Conservation (phyloP, 2,113 vertebrate genomes). For the Halcyon senegalensis region DNA sequence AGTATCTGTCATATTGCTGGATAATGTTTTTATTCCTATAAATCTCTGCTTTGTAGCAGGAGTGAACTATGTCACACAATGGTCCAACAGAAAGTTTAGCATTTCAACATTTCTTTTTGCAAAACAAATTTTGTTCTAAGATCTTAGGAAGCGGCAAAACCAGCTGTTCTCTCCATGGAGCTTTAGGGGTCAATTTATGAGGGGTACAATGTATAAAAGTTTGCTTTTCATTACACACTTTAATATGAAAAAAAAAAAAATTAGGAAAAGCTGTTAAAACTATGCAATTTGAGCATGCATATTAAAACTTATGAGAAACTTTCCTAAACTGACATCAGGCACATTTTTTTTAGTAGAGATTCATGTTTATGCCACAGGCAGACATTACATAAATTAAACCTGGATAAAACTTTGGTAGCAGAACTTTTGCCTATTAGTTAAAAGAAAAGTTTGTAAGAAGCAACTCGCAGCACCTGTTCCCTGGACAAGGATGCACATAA, state of each 20-base stretch:
- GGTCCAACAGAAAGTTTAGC: not conserved
- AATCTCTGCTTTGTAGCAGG: not conserved
- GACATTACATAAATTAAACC: not conserved
- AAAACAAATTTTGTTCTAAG: not conserved
- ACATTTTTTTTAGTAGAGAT: not conserved
- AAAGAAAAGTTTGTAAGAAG: not conserved
- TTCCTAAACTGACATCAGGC: not conserved
- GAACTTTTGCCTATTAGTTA: not conserved
- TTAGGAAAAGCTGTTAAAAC: not conserved
- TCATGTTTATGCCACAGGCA: not conserved
- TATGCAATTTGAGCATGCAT: not conserved
- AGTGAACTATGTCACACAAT: not conserved
- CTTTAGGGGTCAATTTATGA: conserved; percentile 3
- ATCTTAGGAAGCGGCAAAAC: conserved; percentile 13
- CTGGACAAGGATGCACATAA: not conserved
- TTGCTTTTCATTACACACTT: conserved; percentile 11
- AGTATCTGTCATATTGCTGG: not conserved
- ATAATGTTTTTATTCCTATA: not conserved
- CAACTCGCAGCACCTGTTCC: not conserved
- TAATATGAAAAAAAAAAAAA: not conserved
- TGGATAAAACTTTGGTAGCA: not conserved
- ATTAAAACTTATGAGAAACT: not conserved
- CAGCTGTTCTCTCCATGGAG: conserved; percentile 1
- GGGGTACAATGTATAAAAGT: not conserved
- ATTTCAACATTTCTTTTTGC: not conserved